Evolutionary conservation across 2,888 invertebrate species (phyloP).

Genomic region (Stictocephala bisonia): DNA sequence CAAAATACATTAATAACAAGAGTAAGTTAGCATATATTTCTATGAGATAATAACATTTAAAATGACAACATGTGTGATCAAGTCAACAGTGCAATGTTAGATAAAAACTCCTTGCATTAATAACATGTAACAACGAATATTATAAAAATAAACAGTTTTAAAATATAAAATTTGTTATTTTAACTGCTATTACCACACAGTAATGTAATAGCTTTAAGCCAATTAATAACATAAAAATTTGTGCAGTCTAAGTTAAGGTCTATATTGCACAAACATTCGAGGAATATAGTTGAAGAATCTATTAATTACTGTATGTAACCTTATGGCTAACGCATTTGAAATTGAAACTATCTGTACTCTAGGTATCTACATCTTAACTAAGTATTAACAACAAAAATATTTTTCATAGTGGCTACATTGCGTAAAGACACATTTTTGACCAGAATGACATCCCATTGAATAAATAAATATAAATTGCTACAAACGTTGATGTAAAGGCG

Average conservation of each 20-base stretch:
- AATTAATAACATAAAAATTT: constrained; percentile 15
- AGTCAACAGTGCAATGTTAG: not conserved
- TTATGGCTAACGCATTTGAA: no score
- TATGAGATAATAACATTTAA: constrained; percentile 19
- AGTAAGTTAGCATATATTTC: constrained; percentile 15
- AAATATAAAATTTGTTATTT: constrained; percentile 26
- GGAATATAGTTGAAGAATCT: no score
- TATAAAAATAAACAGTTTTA: constrained; percentile 34
- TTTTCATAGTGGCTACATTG: no score
- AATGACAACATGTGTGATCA: constrained; percentile 22
- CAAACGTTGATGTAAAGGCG: no score
- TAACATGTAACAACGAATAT: constrained; percentile 33
- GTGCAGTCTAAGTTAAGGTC: not conserved
- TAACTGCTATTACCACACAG: constrained; percentile 29
- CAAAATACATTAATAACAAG: constrained; percentile 33
- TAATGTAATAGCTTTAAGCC: constrained; percentile 28
- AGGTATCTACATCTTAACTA: no score
- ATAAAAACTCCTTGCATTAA: constrained; percentile 17
- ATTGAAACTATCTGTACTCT: no score
- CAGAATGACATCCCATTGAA: no score
- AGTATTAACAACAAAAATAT: no score
- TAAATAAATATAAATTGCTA: no score
- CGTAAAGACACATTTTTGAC: no score
- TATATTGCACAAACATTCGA: not conserved
- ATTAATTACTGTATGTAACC: no score